Evolutionary conservation across 2,888 invertebrate species (phyloP).

Genomic region (Dynastes grantii): DNA sequence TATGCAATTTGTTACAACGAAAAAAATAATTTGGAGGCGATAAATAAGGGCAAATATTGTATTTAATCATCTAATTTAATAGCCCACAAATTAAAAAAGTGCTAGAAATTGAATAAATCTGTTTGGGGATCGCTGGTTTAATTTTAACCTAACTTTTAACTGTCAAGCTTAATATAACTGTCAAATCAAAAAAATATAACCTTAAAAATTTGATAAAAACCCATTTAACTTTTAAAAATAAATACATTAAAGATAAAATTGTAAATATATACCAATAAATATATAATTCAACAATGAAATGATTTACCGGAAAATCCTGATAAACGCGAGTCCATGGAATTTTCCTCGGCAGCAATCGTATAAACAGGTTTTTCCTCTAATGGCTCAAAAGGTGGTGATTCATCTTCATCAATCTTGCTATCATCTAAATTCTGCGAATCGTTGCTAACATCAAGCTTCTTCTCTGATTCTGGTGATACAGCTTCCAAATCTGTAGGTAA

Average conservation of each 20-base stretch:
- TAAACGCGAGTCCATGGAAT: constrained; percentile 75
- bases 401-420: constrained; percentile 75
- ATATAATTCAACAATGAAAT: no score
- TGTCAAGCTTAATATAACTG: no score
- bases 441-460: constrained; percentile 58
- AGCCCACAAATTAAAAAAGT: no score
- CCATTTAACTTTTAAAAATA: constrained; percentile 14
- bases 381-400: constrained; percentile 80
- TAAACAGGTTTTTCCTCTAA: constrained; percentile 69
- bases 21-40: no score
- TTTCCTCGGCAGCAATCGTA: constrained; percentile 70
- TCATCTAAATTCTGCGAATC: constrained; percentile 69
- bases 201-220: neutral
- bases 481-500: constrained; percentile 86
- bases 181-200: no score
- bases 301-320: constrained; percentile 72
- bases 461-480: constrained; percentile 85
- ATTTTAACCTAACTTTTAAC: no score
- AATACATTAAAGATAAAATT: constrained; percentile 19
- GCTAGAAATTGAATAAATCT: no score
- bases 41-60: no score
- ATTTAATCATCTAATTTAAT: no score
- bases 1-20: no score
- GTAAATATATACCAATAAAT: neutral
- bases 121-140: no score